Evolutionary conservation across 2,888 invertebrate species (phyloP).

Genomic region (Nephrotoma flavescens): DNA sequence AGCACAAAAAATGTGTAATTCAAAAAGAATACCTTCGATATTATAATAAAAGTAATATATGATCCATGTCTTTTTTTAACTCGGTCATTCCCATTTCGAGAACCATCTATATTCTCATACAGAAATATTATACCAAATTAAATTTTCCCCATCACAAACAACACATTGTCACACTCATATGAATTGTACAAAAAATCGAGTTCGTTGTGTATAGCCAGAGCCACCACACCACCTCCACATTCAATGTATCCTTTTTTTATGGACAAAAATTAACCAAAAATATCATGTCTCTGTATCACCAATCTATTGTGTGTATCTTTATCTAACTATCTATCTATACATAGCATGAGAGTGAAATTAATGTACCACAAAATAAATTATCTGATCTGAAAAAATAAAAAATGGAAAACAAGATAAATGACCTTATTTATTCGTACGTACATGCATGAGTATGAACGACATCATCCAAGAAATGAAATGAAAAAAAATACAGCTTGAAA

Average conservation of each 20-base stretch:
- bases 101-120: not conserved
- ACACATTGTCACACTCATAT: not conserved
- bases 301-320: not conserved
- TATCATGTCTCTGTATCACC: not conserved
- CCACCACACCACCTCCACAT: not conserved
- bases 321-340: not conserved
- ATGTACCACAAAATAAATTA: not conserved
- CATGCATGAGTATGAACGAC: not conserved
- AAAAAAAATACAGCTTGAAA: not conserved
- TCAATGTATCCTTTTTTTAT: not conserved
- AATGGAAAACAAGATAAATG: not conserved
- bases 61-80: not conserved
- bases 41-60: not conserved
- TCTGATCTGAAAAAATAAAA: not conserved
- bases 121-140: not conserved
- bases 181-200: not conserved
- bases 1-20: not conserved
- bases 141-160: not conserved
- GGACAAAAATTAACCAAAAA: not conserved
- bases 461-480: not conserved
- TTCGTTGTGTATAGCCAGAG: no score
- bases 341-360: not conserved
- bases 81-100: not conserved
- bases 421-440: not conserved
- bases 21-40: not conserved